Evolutionary conservation across 2,113 vertebrate species (phyloP), one percentile per base, ranked within the genome.

Genomic region (Vulpes ferrilata): DNA sequence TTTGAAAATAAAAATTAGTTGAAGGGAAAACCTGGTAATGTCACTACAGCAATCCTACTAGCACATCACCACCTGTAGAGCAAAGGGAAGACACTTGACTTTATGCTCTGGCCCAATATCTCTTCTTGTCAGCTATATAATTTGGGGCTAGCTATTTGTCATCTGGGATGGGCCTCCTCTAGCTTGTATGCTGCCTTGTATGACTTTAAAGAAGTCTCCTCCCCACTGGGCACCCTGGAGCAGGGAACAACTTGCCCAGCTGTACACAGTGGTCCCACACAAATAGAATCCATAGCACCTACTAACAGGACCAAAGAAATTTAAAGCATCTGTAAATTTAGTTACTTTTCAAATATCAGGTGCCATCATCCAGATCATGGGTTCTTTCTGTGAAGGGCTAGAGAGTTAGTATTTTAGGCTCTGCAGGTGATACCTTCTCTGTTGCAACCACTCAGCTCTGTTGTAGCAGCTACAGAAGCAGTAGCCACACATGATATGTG

Each of bases 191-290:
- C 3, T 62, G 8, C 15, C 16, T 67, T 35, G 23, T 71, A 27
- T 51, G 81, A 64, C 57, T 60, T 48, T 43, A 5, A 69, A 92
- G 62, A 71, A 0, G 4, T 65, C 3, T 60, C 30, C 17, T 17
- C 38, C 2, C 0, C 1, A 6, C 11, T 0, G 0, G 30, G 32
- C 59, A 53, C 15, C 15, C 15, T 38, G 38, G 55, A 82, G 19
- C 48, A 23, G 15, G 7, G 12, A 53, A 0, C 3, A 71, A 2
- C 3, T 1, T 22, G 12, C 20, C 12, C 35, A 30, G 1, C 35
- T 27, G 5, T 8, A 30, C 9, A 13, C 15, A 13, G 4, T n/a
- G 7, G 51, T 23, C 60, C 53, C 8, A 0, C 7, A 20, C 2
- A 11, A 43, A 11, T 2, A 2, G 7, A 53, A 30, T 25, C 20